phyloP scores from a whole-genome alignment of 2,888 invertebrate genomes.

The Acrobasis consociella region DNA sequence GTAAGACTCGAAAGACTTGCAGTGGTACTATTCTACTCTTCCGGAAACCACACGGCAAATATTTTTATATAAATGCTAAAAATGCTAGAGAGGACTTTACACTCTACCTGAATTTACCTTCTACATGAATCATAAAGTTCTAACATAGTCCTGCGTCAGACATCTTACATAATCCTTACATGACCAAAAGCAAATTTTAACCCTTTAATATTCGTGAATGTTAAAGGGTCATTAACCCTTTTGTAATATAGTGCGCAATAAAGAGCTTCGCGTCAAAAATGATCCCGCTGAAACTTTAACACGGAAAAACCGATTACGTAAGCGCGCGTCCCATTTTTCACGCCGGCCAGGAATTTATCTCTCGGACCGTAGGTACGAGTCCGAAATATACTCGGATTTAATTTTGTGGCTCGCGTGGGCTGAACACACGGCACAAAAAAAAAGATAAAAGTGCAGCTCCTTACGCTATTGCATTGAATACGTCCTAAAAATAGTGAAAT shows the following conservation, averaged over 20 bases:
- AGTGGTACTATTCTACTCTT: too few species aligned
- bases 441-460: not conserved
- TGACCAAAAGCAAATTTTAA: not conserved
- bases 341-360: conserved; percentile 13
- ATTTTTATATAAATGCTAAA: too few species aligned
- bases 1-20: too few species aligned
- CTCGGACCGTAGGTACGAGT: not conserved
- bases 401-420: conserved; percentile 10
- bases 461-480: not conserved
- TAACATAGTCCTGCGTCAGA: too few species aligned
- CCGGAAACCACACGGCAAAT: too few species aligned
- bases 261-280: conserved; percentile 15
- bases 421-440: not conserved
- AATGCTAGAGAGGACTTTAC: too few species aligned
- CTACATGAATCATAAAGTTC: too few species aligned
- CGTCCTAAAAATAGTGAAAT: too few species aligned
- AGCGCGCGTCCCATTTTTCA: conserved; percentile 16
- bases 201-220: conserved; percentile 4
- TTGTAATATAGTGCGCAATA: conserved; percentile 16
- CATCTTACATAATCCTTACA: too few species aligned
- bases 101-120: too few species aligned
- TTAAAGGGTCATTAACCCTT: conserved; percentile 8
- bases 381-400: conserved; percentile 13
- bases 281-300: conserved; percentile 19
- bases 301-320: conserved; percentile 20